These are phyloP conservation scores for Drosophila austrosaltans DNA, from an alignment of 2,888 invertebrate species.

Conservation along the genomic window DNA sequence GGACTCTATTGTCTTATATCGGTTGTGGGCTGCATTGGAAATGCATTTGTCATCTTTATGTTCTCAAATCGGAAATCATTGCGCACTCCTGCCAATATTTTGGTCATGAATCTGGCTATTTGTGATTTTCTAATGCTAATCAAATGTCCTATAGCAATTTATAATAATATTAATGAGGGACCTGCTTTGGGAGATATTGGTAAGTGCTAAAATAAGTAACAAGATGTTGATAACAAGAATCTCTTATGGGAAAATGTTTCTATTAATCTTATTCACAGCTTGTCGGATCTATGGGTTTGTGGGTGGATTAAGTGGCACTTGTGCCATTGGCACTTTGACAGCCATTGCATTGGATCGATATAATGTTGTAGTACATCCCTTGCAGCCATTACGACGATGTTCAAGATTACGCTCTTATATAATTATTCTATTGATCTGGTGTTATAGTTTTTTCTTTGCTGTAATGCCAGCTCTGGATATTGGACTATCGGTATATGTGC, in stretches of 20 bases:
- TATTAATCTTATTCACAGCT: constrained; percentile 84
- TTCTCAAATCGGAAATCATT: constrained; percentile 89
- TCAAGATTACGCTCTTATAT: constrained; percentile 86
- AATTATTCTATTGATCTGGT: constrained; percentile 87
- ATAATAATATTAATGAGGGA: constrained; percentile 89
- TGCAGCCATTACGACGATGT: constrained; percentile 87
- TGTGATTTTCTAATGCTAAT: constrained; percentile 90
- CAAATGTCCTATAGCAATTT: constrained; percentile 89
- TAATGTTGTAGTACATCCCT: constrained; percentile 91
- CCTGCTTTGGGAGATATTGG: constrained; percentile 89
- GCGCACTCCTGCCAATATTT: constrained; percentile 89
- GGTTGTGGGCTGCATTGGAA: constrained; percentile 88
- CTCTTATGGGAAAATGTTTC: too few relatives aligned
- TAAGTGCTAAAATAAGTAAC: constrained; percentile 77
- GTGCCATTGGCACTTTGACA: constrained; percentile 91
- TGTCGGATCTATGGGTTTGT: constrained; percentile 92
- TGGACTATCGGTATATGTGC: constrained; percentile 90
- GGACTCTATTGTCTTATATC: constrained; percentile 87
- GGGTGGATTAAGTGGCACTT: constrained; percentile 91
- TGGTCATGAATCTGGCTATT: constrained; percentile 90
- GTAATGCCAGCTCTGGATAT: constrained; percentile 88
- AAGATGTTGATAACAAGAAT: too few relatives aligned
- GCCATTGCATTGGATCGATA: constrained; percentile 93
- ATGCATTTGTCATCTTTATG: constrained; percentile 89
- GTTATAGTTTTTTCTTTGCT: constrained; percentile 89